Evolutionary conservation across 2,888 invertebrate species (phyloP), one percentile per base, ranked within the genome.

Genomic region (Ectropis crepuscularia): DNA sequence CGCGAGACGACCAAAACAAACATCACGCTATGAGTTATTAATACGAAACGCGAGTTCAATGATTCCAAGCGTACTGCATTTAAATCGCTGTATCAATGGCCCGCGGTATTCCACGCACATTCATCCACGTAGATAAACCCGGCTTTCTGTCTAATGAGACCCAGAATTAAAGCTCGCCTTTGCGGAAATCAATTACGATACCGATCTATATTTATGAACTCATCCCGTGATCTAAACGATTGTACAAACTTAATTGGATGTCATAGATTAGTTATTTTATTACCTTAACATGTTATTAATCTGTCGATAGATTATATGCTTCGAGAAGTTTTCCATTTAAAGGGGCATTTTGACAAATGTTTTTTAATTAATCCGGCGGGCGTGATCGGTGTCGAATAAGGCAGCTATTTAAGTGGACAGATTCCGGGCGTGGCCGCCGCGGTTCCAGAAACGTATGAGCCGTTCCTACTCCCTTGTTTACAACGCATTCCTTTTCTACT

Each of bases 21-120:
- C 88, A 86, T 72, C 77, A 77, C 77, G 84, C 82, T 83, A 86
- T 83, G 82, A 84, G 90, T 90, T 92, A 92, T 92, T 92, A 92
- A 90, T 92, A 92, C 88, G 82, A 87, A 84, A 83, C 76, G 81
- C 78, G 92, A 88, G 92, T 92, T 92, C 92, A 92, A 89, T 89
- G 92, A 86, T 88, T 88, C 85, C 82, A 70, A 78, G 77, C 78
- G 81, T 78, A 78, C 79, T 74, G 79, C 77, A 86, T 88, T 87
- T 83, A 82, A 85, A 88, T 86, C 83, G 74, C 77, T 75, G 79
- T 80, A 83, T 83, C 83, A 83, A 79, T 81, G 77, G 77, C 69
- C 79, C 73, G 67, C 47, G 53, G 61, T 61, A 74, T 75, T 78
- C 77, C 77, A 79, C 76, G 77, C 77, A 77, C 79, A 81, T 79